Conservation (phyloP, 2,113 vertebrate species). For the Bostrychus sinensis region DNA sequence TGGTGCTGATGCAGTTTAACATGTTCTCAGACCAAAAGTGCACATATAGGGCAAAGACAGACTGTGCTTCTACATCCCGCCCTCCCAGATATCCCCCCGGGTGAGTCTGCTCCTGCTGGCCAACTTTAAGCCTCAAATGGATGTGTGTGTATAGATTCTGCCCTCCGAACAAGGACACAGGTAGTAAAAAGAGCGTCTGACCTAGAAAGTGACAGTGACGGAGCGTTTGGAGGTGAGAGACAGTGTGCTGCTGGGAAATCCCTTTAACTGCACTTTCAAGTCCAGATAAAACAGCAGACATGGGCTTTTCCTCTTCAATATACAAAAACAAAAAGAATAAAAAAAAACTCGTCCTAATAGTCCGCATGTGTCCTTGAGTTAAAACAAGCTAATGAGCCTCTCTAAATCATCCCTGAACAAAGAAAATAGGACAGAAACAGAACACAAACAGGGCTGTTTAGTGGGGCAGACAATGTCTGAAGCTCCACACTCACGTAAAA, state of each 20-base stretch:
- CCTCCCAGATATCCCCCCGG: slow-evolving; percentile 44
- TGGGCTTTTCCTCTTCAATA: background rate
- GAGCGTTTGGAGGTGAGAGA: slow-evolving; percentile 50
- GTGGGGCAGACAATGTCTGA: background rate
- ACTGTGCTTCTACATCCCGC: slow-evolving; percentile 41
- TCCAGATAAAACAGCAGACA: slow-evolving; percentile 19
- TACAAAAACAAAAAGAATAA: slow-evolving; percentile 29
- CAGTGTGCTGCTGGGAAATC: slow-evolving; percentile 44
- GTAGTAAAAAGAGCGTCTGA: slow-evolving; percentile 52
- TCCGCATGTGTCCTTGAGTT: slow-evolving; percentile 22
- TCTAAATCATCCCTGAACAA: slow-evolving; percentile 1
- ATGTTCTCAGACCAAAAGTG: slow-evolving; percentile 33
- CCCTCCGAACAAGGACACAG: slow-evolving; percentile 72
- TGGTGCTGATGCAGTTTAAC: slow-evolving; percentile 63
- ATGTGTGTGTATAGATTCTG: slow-evolving; percentile 14
- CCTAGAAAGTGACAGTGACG: slow-evolving; percentile 74
- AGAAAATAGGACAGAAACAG: slow-evolving; percentile 2
- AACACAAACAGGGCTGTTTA: slow-evolving; percentile 7
- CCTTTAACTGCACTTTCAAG: slow-evolving; percentile 42
- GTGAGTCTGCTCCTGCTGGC: slow-evolving; percentile 53
- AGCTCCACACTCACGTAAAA: no score
- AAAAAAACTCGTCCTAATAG: slow-evolving; percentile 2
- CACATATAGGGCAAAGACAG: slow-evolving; percentile 42
- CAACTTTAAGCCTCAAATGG: slow-evolving; percentile 42
- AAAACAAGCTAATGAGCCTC: slow-evolving; percentile 33